Percentiles rank a stretch among this genome's conserved stretches.
Evolutionary conservation across 2,888 invertebrate genomes (phyloP).

Genomic region (Luperina nickerlii): DNA sequence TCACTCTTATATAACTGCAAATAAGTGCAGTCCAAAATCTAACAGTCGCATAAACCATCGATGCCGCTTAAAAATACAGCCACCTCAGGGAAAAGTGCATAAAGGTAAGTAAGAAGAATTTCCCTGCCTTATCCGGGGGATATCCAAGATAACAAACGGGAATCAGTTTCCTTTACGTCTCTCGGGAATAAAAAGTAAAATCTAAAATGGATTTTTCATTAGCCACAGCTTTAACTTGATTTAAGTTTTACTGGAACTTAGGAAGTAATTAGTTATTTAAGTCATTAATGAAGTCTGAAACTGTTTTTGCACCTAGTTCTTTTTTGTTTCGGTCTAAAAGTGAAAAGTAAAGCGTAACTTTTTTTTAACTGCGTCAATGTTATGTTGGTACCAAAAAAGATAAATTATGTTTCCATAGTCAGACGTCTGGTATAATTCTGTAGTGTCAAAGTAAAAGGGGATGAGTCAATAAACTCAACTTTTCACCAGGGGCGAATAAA

Average conservation of each 20-base stretch:
- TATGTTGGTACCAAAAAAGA: not conserved
- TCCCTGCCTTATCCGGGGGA: slow-evolving; percentile 30
- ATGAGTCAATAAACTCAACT: too few relatives aligned
- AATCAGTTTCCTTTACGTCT: slow-evolving; percentile 32
- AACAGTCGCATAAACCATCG: slow-evolving; percentile 9
- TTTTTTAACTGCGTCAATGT: not conserved
- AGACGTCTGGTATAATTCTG: not conserved
- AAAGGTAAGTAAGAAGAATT: slow-evolving; percentile 32
- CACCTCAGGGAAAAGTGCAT: slow-evolving; percentile 7
- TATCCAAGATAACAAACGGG: slow-evolving; percentile 55
- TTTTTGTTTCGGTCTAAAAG: not conserved
- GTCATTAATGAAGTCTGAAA: slow-evolving; percentile 31
- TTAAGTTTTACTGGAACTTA: slow-evolving; percentile 48
- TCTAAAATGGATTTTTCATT: slow-evolving; percentile 60
- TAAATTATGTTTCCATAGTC: not conserved
- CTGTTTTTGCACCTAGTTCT: not conserved
- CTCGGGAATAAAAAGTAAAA: slow-evolving; percentile 46
- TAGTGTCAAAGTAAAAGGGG: too few relatives aligned
- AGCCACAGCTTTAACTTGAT: slow-evolving; percentile 35
- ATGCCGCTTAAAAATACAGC: slow-evolving; percentile 26
- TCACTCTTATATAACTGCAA: not conserved
- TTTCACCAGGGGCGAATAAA: too few relatives aligned
- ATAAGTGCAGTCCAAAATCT: slow-evolving; percentile 15
- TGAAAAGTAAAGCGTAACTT: not conserved
- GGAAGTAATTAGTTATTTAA: slow-evolving; percentile 45